These are phyloP conservation scores for Amphiduros pacificus DNA, from an alignment of 2,888 invertebrate genomes.

Conservation along the genomic window DNA sequence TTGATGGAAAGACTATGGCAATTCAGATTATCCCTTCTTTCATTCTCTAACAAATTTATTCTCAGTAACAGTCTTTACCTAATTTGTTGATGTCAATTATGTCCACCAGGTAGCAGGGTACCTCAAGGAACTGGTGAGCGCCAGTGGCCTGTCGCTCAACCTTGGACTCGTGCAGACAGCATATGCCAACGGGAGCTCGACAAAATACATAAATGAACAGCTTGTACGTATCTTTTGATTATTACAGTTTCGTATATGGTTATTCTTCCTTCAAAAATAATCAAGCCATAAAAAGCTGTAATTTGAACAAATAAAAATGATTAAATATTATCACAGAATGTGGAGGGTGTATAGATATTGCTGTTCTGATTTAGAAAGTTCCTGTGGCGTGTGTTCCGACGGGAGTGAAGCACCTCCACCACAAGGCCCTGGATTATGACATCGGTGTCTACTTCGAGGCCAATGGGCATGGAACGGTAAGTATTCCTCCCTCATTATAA, in stretches of 20 bases:
- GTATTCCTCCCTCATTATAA: too few species aligned
- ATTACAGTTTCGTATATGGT: too few species aligned
- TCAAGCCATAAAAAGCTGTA: too few species aligned
- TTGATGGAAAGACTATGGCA: too few species aligned
- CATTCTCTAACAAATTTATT: too few species aligned
- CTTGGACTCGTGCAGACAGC: constrained; percentile 96
- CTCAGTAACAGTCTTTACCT: too few species aligned
- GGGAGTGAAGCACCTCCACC: constrained; percentile 95
- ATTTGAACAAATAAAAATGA: too few species aligned
- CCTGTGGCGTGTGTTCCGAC: constrained; percentile 90
- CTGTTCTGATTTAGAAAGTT: constrained; percentile 82
- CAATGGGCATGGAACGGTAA: constrained; percentile 94
- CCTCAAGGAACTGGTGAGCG: constrained; percentile 62
- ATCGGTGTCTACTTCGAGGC: constrained; percentile 99
- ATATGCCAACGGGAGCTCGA: constrained; percentile 97
- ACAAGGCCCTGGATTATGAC: constrained; percentile 85
- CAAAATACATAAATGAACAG: constrained; percentile 74
- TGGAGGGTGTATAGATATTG: too few species aligned
- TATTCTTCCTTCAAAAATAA: too few species aligned
- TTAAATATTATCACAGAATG: too few species aligned
- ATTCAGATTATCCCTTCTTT: too few species aligned
- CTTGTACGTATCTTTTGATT: constrained; percentile 50
- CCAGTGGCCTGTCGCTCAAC: constrained; percentile 63
- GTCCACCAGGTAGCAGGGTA: constrained; percentile 71
- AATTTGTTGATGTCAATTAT: too few species aligned